A percentile compares a stretch with the other conserved stretches of the same genome.
Evolutionary conservation across 1,140 invertebrate species (phyloP).

Genomic region (Ips typographus): DNA sequence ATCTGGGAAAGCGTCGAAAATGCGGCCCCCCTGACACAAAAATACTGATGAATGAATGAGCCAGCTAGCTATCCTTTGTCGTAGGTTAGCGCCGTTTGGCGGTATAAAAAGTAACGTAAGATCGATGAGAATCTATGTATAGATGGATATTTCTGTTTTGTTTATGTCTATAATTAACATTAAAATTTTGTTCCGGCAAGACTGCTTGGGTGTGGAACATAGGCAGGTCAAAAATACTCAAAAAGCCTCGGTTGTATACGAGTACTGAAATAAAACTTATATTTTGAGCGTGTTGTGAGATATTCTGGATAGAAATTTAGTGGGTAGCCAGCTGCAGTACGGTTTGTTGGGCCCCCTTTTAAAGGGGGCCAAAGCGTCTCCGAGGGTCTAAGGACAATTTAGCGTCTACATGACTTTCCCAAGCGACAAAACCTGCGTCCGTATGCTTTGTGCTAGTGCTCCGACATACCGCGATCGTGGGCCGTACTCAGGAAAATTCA

Average conservation of each 20-base stretch:
- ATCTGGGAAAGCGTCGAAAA: too few relatives aligned
- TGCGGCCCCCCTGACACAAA: too few relatives aligned
- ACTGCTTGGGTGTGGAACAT: constrained; percentile 46
- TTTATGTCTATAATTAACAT: constrained; percentile 54
- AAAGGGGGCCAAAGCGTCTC: constrained; percentile 19
- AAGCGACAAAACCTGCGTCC: constrained; percentile 10
- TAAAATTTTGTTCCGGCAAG: constrained; percentile 52
- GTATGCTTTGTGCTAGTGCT: constrained; percentile 31
- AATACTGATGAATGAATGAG: too few relatives aligned
- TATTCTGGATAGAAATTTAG: constrained; percentile 51
- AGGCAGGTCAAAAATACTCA: constrained; percentile 53
- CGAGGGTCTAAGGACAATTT: constrained; percentile 1
- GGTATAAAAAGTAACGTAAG: constrained; percentile 13
- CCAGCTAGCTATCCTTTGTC: background rate
- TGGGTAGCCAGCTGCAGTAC: constrained; percentile 47
- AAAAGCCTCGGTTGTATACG: constrained; percentile 51
- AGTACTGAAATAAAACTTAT: constrained; percentile 55
- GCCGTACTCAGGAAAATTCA: constrained; percentile 13
- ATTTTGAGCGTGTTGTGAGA: constrained; percentile 51
- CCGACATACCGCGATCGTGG: constrained; percentile 3
- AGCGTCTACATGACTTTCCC: constrained; percentile 15
- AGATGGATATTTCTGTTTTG: constrained; percentile 53
- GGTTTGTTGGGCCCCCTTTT: constrained; percentile 31
- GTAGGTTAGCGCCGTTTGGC: constrained; percentile 23
- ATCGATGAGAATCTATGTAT: constrained; percentile 50